phyloP scores from a whole-genome alignment of 2,888 invertebrate genomes.

The Ommatoiulus sabulosus region DNA sequence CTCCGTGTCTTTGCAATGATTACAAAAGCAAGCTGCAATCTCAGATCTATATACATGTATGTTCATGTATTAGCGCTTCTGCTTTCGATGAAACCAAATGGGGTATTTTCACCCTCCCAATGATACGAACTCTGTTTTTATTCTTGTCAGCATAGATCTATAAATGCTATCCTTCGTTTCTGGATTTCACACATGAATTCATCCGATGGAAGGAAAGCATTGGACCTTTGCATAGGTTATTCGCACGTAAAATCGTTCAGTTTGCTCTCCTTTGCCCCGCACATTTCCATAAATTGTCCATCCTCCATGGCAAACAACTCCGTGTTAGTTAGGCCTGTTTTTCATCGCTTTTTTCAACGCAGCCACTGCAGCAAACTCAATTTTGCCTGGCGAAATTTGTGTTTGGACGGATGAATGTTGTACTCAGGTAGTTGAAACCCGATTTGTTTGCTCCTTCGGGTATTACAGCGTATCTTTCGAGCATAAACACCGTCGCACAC shows the following conservation, averaged over 20 bases:
- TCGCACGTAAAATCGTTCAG: conserved; percentile 42
- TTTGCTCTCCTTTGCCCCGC: conserved; percentile 13
- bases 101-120: not conserved
- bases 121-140: not conserved
- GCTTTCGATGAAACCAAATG: not conserved
- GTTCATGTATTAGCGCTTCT: no score
- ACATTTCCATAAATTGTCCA: conserved; percentile 25
- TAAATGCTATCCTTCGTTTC: conserved; percentile 5
- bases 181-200: conserved; percentile 16
- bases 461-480: conserved; percentile 26
- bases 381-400: conserved; percentile 11
- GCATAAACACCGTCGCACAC: conserved; percentile 50
- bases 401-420: conserved; percentile 44
- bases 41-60: no score
- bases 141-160: not conserved
- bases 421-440: conserved; percentile 37
- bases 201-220: not conserved
- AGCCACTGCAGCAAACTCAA: conserved; percentile 15
- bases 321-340: conserved; percentile 17
- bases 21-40: no score
- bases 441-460: conserved; percentile 52
- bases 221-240: conserved; percentile 47
- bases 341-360: not conserved
- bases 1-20: no score
- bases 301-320: conserved; percentile 27